A percentile compares a stretch with the other conserved stretches of the same genome.
phyloP scores from a whole-genome alignment of 1,140 invertebrate species.

The Hormaphis cornu region DNA sequence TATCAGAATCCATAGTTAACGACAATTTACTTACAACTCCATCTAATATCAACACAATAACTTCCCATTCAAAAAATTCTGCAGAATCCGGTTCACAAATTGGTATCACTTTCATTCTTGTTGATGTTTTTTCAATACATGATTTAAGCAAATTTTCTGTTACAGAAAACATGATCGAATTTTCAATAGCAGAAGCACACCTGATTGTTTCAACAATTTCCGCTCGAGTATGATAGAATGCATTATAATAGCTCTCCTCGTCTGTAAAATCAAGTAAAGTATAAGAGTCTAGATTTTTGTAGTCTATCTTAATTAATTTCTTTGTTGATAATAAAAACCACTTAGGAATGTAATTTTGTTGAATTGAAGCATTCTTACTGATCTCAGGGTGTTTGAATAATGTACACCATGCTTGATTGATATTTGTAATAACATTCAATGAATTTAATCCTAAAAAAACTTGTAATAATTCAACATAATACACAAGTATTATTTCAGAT shows the following conservation, averaged over 20 bases:
- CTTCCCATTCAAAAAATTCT: conserved; percentile 77
- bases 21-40: conserved; percentile 68
- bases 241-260: conserved; percentile 77
- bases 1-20: conserved; percentile 53
- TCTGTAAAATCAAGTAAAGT: conserved; percentile 78
- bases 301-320: conserved; percentile 40
- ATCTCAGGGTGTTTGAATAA: conserved; percentile 17
- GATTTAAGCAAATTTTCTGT: conserved; percentile 70
- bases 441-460: neutral
- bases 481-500: conserved; percentile 19
- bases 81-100: conserved; percentile 47
- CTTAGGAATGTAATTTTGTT: conserved; percentile 22
- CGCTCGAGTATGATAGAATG: conserved; percentile 65
- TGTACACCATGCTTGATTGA: conserved; percentile 16
- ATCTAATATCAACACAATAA: conserved; percentile 55
- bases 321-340: conserved; percentile 42
- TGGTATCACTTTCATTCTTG: conserved; percentile 42
- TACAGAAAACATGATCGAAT: conserved; percentile 68
- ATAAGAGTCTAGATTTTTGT: conserved; percentile 57
- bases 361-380: conserved; percentile 2
- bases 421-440: conserved; percentile 13
- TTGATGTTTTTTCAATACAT: conserved; percentile 49
- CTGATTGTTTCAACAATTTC: conserved; percentile 67
- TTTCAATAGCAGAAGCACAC: conserved; percentile 66
- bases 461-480: conserved; percentile 22